Evolutionary conservation across 2,113 vertebrate genomes (phyloP).

Genomic region (Hoplias malabaricus): DNA sequence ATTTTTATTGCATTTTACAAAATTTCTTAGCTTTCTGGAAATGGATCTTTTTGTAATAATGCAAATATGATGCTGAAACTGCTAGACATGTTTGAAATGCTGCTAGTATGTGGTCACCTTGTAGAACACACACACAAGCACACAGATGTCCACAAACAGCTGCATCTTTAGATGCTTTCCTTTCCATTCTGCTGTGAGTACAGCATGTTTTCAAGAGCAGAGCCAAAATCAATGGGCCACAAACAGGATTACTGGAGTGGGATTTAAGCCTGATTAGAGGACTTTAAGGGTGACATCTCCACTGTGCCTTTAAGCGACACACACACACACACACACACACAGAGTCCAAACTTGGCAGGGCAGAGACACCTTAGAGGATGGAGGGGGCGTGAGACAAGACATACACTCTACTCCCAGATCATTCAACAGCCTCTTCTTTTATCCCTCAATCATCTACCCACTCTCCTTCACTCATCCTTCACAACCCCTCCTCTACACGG

Average conservation of each 20-base stretch:
- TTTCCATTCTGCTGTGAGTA: not conserved
- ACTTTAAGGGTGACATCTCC: constrained; percentile 20
- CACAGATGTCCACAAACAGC: not conserved
- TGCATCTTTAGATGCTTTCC: not conserved
- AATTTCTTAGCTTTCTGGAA: too few species aligned
- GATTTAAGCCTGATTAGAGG: constrained; percentile 38
- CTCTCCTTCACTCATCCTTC: constrained; percentile 13
- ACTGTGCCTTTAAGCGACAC: not conserved
- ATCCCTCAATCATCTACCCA: constrained; percentile 11
- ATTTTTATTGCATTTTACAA: too few species aligned
- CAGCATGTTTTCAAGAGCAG: not conserved
- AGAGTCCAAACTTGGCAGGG: not conserved
- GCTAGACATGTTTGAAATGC: not conserved
- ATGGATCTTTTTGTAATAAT: too few species aligned
- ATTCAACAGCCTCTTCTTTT: constrained; percentile 16
- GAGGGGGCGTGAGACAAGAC: constrained; percentile 25
- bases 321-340: constrained; percentile 3
- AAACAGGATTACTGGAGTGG: constrained; percentile 34
- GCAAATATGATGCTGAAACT: too few species aligned
- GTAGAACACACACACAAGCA: not conserved
- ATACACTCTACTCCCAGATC: constrained; percentile 30
- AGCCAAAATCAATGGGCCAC: constrained; percentile 38
- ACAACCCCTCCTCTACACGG: not conserved
- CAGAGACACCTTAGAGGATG: not conserved
- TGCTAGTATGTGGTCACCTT: too few species aligned